phyloP scores from a whole-genome alignment of 2,113 vertebrate species.

The Limnothrissa miodon region DNA sequence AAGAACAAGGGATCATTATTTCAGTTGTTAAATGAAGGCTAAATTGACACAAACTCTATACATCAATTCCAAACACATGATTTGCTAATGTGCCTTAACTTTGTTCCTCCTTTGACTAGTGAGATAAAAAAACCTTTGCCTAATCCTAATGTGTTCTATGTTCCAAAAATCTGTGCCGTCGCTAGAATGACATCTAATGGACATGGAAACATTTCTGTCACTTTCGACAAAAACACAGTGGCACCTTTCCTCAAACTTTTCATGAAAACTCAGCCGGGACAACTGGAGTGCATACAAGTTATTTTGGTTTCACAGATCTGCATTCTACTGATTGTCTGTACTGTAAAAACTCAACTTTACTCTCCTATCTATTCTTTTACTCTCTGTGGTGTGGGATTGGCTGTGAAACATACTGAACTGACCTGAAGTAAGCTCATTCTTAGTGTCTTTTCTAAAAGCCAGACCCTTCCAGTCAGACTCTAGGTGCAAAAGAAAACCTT shows the following conservation, averaged over 20 bases:
- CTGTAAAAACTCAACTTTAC: not conserved
- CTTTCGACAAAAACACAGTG: not conserved
- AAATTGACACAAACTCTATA: no score
- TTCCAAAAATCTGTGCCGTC: not conserved
- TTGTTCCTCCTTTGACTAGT: not conserved
- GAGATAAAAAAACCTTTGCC: not conserved
- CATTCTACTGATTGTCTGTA: slow-evolving; percentile 6
- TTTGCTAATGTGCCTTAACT: not conserved
- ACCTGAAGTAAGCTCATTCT: not conserved
- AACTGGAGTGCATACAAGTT: not conserved
- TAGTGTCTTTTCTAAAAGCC: not conserved
- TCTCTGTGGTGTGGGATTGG: not conserved
- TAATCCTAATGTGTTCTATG: not conserved
- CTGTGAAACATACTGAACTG: not conserved
- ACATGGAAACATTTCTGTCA: not conserved
- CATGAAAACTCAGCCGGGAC: not conserved
- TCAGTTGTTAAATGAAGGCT: not conserved
- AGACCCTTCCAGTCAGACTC: not conserved
- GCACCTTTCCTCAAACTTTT: not conserved
- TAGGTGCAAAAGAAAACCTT: not conserved
- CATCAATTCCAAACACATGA: no score
- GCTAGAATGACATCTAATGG: not conserved
- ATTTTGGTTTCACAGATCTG: not conserved
- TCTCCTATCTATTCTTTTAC: not conserved
- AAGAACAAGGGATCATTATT: not conserved